A percentile compares a stretch with the other conserved stretches of the same genome.
Conservation (phyloP, 2,888 invertebrate genomes). For the Tetragonisca angustula region DNA sequence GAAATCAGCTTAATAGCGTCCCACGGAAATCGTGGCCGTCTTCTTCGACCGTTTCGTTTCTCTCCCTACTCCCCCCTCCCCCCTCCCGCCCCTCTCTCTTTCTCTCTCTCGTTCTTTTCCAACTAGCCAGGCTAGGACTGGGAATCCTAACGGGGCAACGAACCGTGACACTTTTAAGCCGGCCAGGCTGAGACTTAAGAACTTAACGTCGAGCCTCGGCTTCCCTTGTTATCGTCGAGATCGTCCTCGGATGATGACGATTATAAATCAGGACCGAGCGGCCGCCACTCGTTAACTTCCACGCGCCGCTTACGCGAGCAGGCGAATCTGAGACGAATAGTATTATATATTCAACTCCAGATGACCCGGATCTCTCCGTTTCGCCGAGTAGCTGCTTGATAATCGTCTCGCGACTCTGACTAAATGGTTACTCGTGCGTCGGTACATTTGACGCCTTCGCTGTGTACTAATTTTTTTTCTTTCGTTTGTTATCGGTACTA, state of each 20-base stretch:
- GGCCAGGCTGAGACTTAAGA: constrained; percentile 70
- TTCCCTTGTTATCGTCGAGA: constrained; percentile 62
- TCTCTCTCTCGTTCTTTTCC: constrained; percentile 30
- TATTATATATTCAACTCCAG: no score
- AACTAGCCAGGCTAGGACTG: not conserved
- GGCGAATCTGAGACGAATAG: constrained; percentile 24
- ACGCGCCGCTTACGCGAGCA: constrained; percentile 9
- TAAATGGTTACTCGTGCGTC: no score
- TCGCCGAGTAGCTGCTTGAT: constrained; percentile 24
- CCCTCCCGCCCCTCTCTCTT: constrained; percentile 23
- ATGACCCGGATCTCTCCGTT: constrained; percentile 35
- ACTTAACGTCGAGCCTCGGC: constrained; percentile 73
- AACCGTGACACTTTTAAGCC: constrained; percentile 78
- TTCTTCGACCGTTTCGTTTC: constrained; percentile 26
- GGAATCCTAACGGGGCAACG: constrained; percentile 68
- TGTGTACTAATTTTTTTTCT: no score
- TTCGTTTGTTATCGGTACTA: no score
- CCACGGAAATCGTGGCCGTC: constrained; percentile 42
- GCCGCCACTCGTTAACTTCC: constrained; percentile 43
- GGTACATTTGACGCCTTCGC: no score
- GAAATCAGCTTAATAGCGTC: constrained; percentile 77
- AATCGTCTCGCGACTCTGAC: not conserved
- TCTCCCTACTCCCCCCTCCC: constrained; percentile 13
- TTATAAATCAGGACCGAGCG: constrained; percentile 55
- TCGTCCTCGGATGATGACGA: constrained; percentile 58